Base-by-base conservation (phyloP, 2,888 invertebrate species). In the Nipponacmea schrenckii region DNA sequence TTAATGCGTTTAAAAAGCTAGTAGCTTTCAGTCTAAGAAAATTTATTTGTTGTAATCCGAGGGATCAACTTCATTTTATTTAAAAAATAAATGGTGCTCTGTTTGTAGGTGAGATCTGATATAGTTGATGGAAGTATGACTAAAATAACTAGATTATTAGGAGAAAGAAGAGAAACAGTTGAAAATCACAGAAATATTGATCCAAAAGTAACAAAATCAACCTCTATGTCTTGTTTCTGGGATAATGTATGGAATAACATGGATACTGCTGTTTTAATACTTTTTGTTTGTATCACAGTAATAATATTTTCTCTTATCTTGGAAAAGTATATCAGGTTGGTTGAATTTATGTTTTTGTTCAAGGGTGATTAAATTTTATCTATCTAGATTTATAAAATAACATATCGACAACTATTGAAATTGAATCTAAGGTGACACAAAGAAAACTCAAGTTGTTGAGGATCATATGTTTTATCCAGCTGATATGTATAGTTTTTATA, bases 231-330 rank as follows among this genome's bases (percentile, higher is more conserved):
- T 56, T 20, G 24, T 12, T 56, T 56, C 24, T 20, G 64, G 50
- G 17, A 48, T 62, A 63, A 56, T 10, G 24, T 71, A 14, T 71
- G 71, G 71, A 45, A 67, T 64, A 48, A 62, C 7, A 50, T 64
- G 4, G 72, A 72, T 50, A 66, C 64, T 8, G 68, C 72, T 0
- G 62, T 65, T 46, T 68, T 72, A 45, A 62, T 72, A 62, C 56
- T 72, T 56, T 72, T 72, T 46, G 26, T 66, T 65, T 72, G 72
- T 65, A 64, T 72, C 44, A 50, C 68, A 26, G 26, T 72, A 64
- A 64, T 69, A 31, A 7, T 72, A 17, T 68, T 72, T 20, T 62
- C 64, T 45, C 69, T 67, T 39, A 3, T 72, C n/a, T 45, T 72
- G 20, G 72, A 72, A 65, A 68, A 62, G n/a, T 68, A 72, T 44